phyloP scores from a whole-genome alignment of 1,140 invertebrate genomes.

The Halictus rubicundus region DNA sequence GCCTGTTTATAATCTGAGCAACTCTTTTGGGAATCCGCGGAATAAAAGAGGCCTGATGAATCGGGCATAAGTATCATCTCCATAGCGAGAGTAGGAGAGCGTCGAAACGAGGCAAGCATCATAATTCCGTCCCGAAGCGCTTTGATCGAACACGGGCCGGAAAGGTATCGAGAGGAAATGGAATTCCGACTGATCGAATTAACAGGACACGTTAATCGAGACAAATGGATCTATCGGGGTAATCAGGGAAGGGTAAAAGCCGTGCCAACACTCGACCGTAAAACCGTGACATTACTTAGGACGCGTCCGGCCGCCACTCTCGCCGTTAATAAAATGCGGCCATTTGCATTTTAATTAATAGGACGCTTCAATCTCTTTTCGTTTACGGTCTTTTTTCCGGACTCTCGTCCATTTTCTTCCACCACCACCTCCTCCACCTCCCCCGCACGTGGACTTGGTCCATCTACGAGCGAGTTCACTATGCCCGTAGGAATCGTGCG shows the following conservation, averaged over 20 bases:
- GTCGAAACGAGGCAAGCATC: not conserved
- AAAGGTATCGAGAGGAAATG: slow-evolving; percentile 32
- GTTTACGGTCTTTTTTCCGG: not conserved
- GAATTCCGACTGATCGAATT: slow-evolving; percentile 45
- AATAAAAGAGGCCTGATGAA: not conserved
- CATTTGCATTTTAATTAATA: slow-evolving; percentile 51
- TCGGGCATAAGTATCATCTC: too few species aligned
- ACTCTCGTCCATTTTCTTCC: too few species aligned
- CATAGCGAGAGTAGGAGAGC: too few species aligned
- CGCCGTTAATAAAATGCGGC: slow-evolving; percentile 34
- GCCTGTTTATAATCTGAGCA: too few species aligned
- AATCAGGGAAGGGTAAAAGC: slow-evolving; percentile 36
- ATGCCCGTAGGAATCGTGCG: too few species aligned
- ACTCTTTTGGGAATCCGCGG: too few species aligned
- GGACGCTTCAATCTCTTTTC: slow-evolving; percentile 5
- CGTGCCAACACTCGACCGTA: slow-evolving; percentile 10
- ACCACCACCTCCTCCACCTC: too few species aligned
- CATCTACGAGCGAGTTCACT: too few species aligned
- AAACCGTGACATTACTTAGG: slow-evolving; percentile 46
- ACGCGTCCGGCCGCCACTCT: slow-evolving; percentile 24
- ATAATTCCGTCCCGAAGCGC: slow-evolving; percentile 3
- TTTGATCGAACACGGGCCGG: slow-evolving; percentile 28
- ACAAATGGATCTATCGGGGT: slow-evolving; percentile 44
- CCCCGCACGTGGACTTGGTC: too few species aligned
- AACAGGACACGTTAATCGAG: slow-evolving; percentile 41